phyloP scores from a whole-genome alignment of 2,888 invertebrate species.

The Drosophila longiperda region DNA sequence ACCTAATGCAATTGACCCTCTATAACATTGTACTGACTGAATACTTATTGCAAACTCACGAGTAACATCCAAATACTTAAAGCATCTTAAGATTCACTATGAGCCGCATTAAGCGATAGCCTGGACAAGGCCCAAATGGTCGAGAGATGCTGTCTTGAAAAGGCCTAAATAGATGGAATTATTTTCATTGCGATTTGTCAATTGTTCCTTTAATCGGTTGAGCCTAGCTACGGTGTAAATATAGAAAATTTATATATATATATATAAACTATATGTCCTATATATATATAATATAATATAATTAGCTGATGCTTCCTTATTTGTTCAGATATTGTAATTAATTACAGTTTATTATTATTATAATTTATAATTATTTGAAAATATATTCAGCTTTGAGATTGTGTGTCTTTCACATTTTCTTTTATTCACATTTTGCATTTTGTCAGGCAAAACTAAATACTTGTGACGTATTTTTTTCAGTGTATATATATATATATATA shows the following conservation, averaged over 20 bases:
- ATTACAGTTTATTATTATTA: neutral
- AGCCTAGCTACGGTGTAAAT: neutral
- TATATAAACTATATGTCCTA: no score
- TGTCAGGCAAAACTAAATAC: neutral
- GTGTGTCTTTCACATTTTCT: neutral
- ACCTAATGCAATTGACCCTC: conserved; percentile 87
- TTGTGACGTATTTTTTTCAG: neutral
- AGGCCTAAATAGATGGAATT: neutral
- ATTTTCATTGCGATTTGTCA: neutral
- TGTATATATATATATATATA: neutral
- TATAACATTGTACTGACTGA: conserved; percentile 91
- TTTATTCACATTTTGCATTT: neutral
- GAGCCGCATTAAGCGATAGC: conserved; percentile 88
- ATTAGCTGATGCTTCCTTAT: neutral
- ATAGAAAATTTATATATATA: neutral
- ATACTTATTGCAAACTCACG: conserved; percentile 88
- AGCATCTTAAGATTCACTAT: conserved; percentile 85
- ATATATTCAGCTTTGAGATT: neutral
- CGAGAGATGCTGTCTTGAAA: conserved; percentile 85
- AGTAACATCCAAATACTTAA: conserved; percentile 86
- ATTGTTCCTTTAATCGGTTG: neutral
- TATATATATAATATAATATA: neutral
- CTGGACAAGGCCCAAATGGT: conserved; percentile 93
- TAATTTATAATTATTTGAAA: neutral
- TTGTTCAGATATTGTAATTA: neutral